These are phyloP conservation scores for Merops nubicus DNA, from an alignment of 2,113 vertebrate genomes.

Conservation along the genomic window DNA sequence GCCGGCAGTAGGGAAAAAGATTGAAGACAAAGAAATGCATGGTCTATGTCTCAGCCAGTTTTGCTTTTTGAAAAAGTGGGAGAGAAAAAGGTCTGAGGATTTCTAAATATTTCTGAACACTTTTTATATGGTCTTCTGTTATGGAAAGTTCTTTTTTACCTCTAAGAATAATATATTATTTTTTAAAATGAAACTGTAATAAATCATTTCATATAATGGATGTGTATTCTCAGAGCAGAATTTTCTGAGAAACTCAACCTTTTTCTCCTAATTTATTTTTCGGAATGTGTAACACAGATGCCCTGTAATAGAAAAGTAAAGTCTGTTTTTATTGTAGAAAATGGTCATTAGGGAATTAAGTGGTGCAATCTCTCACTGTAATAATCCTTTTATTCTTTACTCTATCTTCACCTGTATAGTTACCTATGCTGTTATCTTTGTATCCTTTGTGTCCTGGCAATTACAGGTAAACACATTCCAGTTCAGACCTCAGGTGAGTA, in stretches of 20 bases:
- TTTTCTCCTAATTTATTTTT: background rate
- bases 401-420: background rate
- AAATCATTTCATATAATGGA: fast-evolving
- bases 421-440: background rate
- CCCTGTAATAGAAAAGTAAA: background rate
- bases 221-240: background rate
- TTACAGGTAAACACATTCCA: background rate
- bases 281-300: background rate
- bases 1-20: fast-evolving
- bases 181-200: background rate
- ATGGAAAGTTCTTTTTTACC: fast-evolving
- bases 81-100: background rate
- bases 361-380: background rate
- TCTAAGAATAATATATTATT: background rate
- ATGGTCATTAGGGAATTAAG: background rate
- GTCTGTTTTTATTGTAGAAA: background rate
- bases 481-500: background rate
- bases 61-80: background rate
- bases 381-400: background rate
- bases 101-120: background rate
- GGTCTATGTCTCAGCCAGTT: background rate
- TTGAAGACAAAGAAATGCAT: background rate
- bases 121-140: fast-evolving
- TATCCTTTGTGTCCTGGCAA: background rate
- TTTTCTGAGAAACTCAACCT: background rate